Conservation (phyloP, 2,888 invertebrate species). For the Tetranychus truncatus region DNA sequence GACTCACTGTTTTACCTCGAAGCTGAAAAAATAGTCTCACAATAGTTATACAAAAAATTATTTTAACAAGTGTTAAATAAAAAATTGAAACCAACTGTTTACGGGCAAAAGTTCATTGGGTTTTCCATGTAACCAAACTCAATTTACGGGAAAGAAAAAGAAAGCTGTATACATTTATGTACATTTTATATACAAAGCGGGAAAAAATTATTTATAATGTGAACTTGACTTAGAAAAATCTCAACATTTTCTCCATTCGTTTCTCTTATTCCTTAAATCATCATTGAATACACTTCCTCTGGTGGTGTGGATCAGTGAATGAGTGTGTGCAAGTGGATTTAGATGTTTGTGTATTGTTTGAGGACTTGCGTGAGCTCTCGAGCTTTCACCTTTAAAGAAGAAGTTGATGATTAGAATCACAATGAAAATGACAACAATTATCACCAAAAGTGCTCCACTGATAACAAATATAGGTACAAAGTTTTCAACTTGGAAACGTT, state of each 20-base stretch:
- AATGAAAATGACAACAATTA: constrained; percentile 47
- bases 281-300: not conserved
- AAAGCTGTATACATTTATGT: not conserved
- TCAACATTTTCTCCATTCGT: constrained; percentile 1
- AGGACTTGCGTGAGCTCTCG: constrained; percentile 29
- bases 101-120: no score
- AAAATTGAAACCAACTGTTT: no score
- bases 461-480: constrained; percentile 54
- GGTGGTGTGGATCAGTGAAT: not conserved
- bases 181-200: not conserved
- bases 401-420: constrained; percentile 44
- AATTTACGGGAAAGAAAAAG: no score
- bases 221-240: constrained; percentile 1
- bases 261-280: not conserved
- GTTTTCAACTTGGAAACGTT: constrained; percentile 46
- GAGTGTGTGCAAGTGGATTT: not conserved
- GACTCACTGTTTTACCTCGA: not conserved
- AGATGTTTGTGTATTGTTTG: not conserved
- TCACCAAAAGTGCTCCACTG: constrained; percentile 48
- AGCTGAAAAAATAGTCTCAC: not conserved
- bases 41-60: not conserved
- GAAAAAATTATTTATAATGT: not conserved
- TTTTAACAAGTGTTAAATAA: not conserved
- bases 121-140: no score
- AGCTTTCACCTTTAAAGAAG: not conserved